Conservation (phyloP, 2,113 vertebrate genomes). For the Stegastes partitus region DNA sequence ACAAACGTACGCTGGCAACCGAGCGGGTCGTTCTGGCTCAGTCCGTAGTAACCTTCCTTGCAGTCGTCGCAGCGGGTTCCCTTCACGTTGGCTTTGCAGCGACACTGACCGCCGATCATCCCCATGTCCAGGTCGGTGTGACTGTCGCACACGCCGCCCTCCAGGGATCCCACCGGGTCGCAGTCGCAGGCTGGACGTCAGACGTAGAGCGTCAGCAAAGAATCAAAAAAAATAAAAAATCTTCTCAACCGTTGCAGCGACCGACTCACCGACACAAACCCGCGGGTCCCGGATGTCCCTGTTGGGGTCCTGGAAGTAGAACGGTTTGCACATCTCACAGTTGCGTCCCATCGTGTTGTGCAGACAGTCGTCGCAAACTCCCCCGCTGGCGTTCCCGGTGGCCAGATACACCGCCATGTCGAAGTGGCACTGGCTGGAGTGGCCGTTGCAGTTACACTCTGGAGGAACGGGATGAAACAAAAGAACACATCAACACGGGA, state of each 20-base stretch:
- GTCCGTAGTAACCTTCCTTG: conserved; percentile 86
- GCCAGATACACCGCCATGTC: conserved; percentile 94
- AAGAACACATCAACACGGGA: background rate
- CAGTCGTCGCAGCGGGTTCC: conserved; percentile 88
- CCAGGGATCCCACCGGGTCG: conserved; percentile 87
- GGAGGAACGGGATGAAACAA: background rate
- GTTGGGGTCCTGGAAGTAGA: conserved; percentile 85
- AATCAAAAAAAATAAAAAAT: background rate
- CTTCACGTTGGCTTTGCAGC: conserved; percentile 88
- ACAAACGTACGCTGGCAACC: conserved; percentile 84
- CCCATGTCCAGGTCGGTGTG: conserved; percentile 85
- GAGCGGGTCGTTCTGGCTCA: conserved; percentile 84
- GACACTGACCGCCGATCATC: conserved; percentile 90
- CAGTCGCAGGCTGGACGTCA: conserved; percentile 87
- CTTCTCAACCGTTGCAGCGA: too few species aligned
- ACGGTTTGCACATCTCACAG: conserved; percentile 88
- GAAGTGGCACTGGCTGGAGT: conserved; percentile 90
- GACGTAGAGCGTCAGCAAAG: background rate
- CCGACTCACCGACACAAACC: conserved; percentile 87
- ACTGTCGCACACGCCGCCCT: conserved; percentile 88
- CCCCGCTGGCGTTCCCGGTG: conserved; percentile 90
- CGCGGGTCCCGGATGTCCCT: conserved; percentile 87
- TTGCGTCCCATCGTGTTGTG: conserved; percentile 88
- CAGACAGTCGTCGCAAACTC: conserved; percentile 87
- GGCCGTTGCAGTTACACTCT: conserved; percentile 94